These are phyloP conservation scores for Automeris io DNA, from an alignment of 2,888 invertebrate genomes.

Conservation along the genomic window DNA sequence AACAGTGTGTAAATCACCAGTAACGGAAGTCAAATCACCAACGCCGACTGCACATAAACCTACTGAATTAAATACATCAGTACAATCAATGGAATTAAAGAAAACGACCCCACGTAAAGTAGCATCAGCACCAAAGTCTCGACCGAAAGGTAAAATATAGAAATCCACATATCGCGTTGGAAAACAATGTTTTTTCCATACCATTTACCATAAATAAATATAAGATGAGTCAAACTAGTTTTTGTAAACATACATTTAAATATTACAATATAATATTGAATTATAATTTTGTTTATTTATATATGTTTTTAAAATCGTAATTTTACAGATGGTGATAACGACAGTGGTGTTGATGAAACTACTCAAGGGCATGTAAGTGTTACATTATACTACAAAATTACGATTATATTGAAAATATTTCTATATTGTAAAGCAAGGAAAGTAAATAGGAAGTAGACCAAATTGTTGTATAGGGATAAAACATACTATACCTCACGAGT, in stretches of 20 bases:
- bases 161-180: not conserved
- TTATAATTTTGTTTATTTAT: not conserved
- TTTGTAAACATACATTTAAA: slow-evolving; percentile 1
- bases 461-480: no score
- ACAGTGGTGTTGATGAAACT: slow-evolving; percentile 88
- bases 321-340: slow-evolving; percentile 87
- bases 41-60: slow-evolving; percentile 46
- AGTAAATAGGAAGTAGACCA: no score
- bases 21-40: slow-evolving; percentile 42
- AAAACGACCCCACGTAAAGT: slow-evolving; percentile 62
- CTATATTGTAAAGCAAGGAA: no score
- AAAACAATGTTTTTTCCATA: not conserved
- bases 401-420: no score
- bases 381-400: no score
- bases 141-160: slow-evolving; percentile 61
- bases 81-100: slow-evolving; percentile 41
- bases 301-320: slow-evolving; percentile 1
- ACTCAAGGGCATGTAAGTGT: slow-evolving; percentile 86
- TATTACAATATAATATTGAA: not conserved
- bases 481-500: no score
- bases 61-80: slow-evolving; percentile 50
- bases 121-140: slow-evolving; percentile 57
- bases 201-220: not conserved
- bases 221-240: slow-evolving; percentile 49
- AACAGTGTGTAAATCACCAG: slow-evolving; percentile 45